phyloP scores from a whole-genome alignment of 2,888 invertebrate genomes.

The Campaea margaritaria region DNA sequence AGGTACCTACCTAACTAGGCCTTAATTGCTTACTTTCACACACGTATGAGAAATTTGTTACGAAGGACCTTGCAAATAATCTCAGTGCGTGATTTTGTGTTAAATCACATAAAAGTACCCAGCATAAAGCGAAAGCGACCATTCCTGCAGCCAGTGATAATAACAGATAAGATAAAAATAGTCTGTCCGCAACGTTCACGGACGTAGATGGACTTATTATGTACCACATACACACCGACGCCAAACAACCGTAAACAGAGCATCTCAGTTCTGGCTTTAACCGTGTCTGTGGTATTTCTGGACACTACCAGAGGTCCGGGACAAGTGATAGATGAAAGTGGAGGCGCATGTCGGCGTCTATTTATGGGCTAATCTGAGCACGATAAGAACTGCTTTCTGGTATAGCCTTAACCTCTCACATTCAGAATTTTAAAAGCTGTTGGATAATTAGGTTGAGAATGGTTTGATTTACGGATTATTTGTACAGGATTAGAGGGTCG shows the following conservation, averaged over 20 bases:
- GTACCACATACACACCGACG: background rate
- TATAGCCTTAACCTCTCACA: slow-evolving; percentile 29
- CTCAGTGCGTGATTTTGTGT: slow-evolving; percentile 4
- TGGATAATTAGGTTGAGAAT: slow-evolving; percentile 1
- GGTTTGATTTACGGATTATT: background rate
- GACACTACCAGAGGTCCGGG: slow-evolving; percentile 25
- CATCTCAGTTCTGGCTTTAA: background rate
- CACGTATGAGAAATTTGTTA: slow-evolving; percentile 2
- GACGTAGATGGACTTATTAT: background rate
- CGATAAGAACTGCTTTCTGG: slow-evolving; percentile 30
- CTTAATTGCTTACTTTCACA: slow-evolving; percentile 2
- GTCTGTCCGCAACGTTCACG: background rate
- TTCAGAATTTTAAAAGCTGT: slow-evolving; percentile 7
- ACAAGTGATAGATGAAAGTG: slow-evolving; percentile 5
- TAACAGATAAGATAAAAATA: slow-evolving; percentile 6
- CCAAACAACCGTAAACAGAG: background rate
- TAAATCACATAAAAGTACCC: slow-evolving; percentile 1
- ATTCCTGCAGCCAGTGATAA: slow-evolving; percentile 12
- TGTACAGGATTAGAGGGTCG: background rate
- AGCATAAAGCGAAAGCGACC: slow-evolving; percentile 2
- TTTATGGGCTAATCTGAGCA: slow-evolving; percentile 11
- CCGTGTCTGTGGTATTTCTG: background rate
- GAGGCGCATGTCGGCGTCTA: background rate
- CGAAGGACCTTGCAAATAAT: slow-evolving; percentile 4
- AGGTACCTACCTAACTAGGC: no score